Conservation (phyloP, 2,797 vertebrate genomes). For the Numenius phaeopus region DNA sequence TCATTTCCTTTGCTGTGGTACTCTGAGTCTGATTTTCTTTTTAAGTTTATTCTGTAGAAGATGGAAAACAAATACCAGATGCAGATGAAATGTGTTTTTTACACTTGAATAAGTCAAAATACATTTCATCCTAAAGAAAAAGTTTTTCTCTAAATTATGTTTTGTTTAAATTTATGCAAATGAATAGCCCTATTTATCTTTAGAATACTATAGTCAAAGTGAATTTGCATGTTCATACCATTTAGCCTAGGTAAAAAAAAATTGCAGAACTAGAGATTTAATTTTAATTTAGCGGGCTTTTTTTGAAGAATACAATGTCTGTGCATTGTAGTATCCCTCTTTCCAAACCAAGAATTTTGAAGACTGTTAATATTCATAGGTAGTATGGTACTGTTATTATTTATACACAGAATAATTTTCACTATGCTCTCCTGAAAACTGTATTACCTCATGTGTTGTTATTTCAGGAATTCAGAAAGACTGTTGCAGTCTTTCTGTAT, state of each 20-base stretch:
- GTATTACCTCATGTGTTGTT: background rate
- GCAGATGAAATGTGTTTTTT: background rate
- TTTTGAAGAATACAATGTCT: background rate
- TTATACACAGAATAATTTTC: background rate
- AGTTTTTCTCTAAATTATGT: background rate
- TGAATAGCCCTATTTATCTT: background rate
- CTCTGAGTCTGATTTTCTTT: background rate
- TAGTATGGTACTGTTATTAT: background rate
- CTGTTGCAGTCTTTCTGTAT: background rate
- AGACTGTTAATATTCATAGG: background rate
- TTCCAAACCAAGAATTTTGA: background rate
- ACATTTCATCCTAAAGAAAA: background rate
- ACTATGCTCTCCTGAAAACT: background rate
- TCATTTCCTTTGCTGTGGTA: background rate
- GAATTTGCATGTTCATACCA: background rate
- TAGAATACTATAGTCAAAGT: background rate
- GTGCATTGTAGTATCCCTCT: background rate
- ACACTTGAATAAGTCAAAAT: conserved; percentile 7
- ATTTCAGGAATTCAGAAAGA: background rate
- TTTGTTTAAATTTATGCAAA: background rate
- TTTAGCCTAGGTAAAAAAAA: background rate
- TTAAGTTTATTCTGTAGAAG: background rate
- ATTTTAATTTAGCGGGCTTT: background rate
- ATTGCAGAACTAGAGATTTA: background rate
- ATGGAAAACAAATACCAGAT: background rate